These are phyloP conservation scores for Leptopilina drosophilae DNA, from an alignment of 2,888 invertebrate genomes.

Conservation along the genomic window DNA sequence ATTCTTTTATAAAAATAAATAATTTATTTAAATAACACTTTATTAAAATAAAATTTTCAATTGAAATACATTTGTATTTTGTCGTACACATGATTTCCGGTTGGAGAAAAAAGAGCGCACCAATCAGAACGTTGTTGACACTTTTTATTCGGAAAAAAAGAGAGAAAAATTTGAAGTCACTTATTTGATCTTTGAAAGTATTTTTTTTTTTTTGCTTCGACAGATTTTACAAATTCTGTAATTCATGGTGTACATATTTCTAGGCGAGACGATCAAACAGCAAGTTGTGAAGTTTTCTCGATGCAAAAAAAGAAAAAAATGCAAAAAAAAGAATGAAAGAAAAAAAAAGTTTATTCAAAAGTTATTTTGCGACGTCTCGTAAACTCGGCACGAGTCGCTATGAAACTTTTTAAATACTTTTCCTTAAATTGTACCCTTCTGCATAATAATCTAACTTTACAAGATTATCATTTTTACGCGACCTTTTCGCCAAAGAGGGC, in stretches of 20 bases:
- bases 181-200: background rate
- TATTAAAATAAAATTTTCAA: background rate
- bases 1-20: no score
- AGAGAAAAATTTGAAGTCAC: constrained; percentile 20
- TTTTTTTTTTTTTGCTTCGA: background rate
- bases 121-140: constrained; percentile 17
- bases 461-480: constrained; percentile 30
- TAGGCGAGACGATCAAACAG: constrained; percentile 35
- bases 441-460: constrained; percentile 39
- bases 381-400: constrained; percentile 43
- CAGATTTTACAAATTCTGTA: background rate
- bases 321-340: background rate
- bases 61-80: background rate
- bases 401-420: constrained; percentile 61
- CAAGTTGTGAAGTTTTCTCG: constrained; percentile 50
- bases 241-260: constrained; percentile 30
- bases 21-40: no score
- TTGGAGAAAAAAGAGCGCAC: constrained; percentile 1
- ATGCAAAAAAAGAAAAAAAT: constrained; percentile 37
- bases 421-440: constrained; percentile 50
- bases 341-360: constrained; percentile 60
- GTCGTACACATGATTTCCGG: constrained; percentile 2
- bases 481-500: background rate
- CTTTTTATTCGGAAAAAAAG: background rate
- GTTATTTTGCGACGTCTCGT: constrained; percentile 57